Evolutionary conservation across 1,140 invertebrate species (phyloP).

Genomic region (Ips typographus): DNA sequence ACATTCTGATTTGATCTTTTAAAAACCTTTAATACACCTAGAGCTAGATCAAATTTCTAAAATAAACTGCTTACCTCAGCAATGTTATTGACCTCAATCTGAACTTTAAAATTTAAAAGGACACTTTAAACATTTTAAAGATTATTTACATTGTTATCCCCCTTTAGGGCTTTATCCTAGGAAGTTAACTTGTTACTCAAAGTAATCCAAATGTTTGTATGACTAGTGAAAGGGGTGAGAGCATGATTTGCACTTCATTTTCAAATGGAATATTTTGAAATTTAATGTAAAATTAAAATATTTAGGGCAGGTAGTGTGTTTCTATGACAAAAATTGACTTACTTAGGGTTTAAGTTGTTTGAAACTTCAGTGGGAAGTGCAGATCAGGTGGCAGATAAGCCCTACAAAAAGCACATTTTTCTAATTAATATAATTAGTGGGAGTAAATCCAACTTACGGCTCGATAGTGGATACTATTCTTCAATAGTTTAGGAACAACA

Average conservation of each 20-base stretch:
- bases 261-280: neutral
- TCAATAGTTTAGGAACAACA: neutral
- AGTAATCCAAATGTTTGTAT: neutral
- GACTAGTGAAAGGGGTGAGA: neutral
- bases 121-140: neutral
- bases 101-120: conserved; percentile 33
- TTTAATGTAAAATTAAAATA: neutral
- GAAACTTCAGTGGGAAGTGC: too few relatives aligned
- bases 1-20: neutral
- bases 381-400: neutral
- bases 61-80: conserved; percentile 20
- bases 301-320: neutral
- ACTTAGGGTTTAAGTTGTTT: too few relatives aligned
- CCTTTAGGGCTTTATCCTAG: neutral
- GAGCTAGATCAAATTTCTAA: neutral
- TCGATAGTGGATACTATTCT: conserved; percentile 13
- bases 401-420: conserved; percentile 23
- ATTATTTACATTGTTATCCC: neutral
- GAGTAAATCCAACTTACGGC: neutral
- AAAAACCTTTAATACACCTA: neutral
- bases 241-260: neutral
- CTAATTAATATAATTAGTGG: neutral
- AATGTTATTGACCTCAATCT: conserved; percentile 29
- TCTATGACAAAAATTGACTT: too few relatives aligned
- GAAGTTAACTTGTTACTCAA: neutral